phyloP scores from a whole-genome alignment of 2,113 vertebrate species.

The Sinocyclocheilus anophthalmus region DNA sequence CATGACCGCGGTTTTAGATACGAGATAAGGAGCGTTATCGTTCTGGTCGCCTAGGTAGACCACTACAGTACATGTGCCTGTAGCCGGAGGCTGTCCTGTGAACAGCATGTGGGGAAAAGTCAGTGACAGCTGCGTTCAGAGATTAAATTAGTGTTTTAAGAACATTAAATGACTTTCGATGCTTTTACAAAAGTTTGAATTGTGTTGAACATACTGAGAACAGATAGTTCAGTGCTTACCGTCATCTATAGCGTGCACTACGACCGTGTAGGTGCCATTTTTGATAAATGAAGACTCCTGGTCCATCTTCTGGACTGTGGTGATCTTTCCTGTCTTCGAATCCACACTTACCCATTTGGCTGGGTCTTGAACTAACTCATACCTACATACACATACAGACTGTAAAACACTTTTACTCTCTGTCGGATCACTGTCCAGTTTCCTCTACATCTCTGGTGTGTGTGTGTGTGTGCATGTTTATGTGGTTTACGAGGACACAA shows the following conservation, averaged over 20 bases:
- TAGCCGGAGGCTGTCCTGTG: slow-evolving; percentile 73
- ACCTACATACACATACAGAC: slow-evolving; percentile 65
- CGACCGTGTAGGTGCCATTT: slow-evolving; percentile 68
- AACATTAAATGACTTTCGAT: not conserved
- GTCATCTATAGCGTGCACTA: slow-evolving; percentile 70
- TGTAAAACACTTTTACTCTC: not conserved
- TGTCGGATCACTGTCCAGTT: not conserved
- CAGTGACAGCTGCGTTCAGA: not conserved
- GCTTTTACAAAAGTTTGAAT: not conserved
- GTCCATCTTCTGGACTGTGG: slow-evolving; percentile 71
- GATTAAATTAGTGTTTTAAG: not conserved
- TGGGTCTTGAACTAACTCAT: slow-evolving; percentile 68
- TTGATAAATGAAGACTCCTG: slow-evolving; percentile 75
- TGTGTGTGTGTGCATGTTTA: not conserved
- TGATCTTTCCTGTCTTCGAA: slow-evolving; percentile 73
- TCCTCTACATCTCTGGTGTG: not conserved
- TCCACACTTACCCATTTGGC: slow-evolving; percentile 76
- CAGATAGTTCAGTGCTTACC: slow-evolving; percentile 65
- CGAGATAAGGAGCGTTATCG: slow-evolving; percentile 72
- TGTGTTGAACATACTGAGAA: not conserved
- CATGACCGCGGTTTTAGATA: slow-evolving; percentile 50
- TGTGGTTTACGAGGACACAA: no score
- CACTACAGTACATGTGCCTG: slow-evolving; percentile 70
- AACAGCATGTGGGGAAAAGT: not conserved
- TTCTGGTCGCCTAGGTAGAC: slow-evolving; percentile 77